Evolutionary conservation across 1,140 invertebrate species (phyloP).

Genomic region (Plodia interpunctella): DNA sequence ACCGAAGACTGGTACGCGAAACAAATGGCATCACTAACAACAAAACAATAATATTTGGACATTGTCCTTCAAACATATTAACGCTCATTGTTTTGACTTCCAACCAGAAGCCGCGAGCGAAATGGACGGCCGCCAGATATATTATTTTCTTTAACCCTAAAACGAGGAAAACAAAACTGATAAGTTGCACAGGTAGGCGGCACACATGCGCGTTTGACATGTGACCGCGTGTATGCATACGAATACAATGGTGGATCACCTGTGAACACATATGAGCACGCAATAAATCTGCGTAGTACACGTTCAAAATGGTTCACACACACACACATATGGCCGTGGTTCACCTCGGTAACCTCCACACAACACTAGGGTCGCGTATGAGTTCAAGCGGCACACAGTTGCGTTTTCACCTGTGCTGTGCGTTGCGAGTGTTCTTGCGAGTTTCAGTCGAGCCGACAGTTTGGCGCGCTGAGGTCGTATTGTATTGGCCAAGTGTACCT

Average conservation of each 20-base stretch:
- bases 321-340: slow-evolving; percentile 43
- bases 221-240: slow-evolving; percentile 51
- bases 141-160: slow-evolving; percentile 58
- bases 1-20: neutral
- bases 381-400: slow-evolving; percentile 60
- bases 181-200: slow-evolving; percentile 63
- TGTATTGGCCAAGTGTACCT: neutral
- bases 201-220: slow-evolving; percentile 57
- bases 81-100: slow-evolving; percentile 16
- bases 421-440: slow-evolving; percentile 50
- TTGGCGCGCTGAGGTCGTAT: slow-evolving; percentile 59
- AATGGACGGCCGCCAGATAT: slow-evolving; percentile 46
- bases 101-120: slow-evolving; percentile 20
- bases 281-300: slow-evolving; percentile 63
- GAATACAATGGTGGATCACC: slow-evolving; percentile 57
- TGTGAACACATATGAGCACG: slow-evolving; percentile 45
- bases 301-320: slow-evolving; percentile 70
- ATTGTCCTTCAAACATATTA: neutral
- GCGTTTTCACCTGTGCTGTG: slow-evolving; percentile 73
- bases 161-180: slow-evolving; percentile 64
- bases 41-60: slow-evolving; percentile 7
- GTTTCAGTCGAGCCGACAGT: slow-evolving; percentile 54
- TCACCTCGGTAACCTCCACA: slow-evolving; percentile 63
- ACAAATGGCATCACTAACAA: slow-evolving; percentile 7
- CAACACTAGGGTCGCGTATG: slow-evolving; percentile 51